phyloP scores from a whole-genome alignment of 2,797 vertebrate genomes.

The Ceyx erithaca region DNA sequence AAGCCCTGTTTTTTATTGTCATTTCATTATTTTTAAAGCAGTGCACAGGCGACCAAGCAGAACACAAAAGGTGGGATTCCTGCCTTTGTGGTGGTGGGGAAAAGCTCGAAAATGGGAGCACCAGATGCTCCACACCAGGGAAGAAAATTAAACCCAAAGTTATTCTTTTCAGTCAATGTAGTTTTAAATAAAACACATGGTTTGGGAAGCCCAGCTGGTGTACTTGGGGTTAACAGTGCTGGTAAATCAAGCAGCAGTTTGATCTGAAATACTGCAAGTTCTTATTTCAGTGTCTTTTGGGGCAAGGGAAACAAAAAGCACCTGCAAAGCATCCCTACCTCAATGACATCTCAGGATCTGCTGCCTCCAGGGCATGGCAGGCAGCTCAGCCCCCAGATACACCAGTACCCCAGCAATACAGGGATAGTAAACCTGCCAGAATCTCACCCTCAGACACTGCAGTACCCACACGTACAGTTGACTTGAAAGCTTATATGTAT shows the following conservation, averaged over 20 bases:
- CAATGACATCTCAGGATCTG: accelerated
- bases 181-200: conserved; percentile 12
- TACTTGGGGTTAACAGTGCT: not conserved
- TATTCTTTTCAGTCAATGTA: not conserved
- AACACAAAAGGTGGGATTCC: not conserved
- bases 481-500: not conserved
- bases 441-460: not conserved
- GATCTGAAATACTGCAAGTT: not conserved
- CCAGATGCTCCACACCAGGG: not conserved
- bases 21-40: not conserved
- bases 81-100: not conserved
- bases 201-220: not conserved
- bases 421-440: not conserved
- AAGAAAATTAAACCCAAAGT: not conserved
- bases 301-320: not conserved
- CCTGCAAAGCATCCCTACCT: not conserved
- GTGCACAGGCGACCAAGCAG: not conserved
- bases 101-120: accelerated
- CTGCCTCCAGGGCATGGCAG: not conserved
- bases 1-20: not conserved
- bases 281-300: not conserved
- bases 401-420: not conserved
- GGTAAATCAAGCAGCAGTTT: not conserved
- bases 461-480: accelerated
- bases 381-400: not conserved